A percentile compares a stretch with the other conserved stretches of the same genome.
These are phyloP conservation scores for Ammodramus savannarum DNA, from an alignment of 2,113 vertebrate genomes.

Conservation along the genomic window DNA sequence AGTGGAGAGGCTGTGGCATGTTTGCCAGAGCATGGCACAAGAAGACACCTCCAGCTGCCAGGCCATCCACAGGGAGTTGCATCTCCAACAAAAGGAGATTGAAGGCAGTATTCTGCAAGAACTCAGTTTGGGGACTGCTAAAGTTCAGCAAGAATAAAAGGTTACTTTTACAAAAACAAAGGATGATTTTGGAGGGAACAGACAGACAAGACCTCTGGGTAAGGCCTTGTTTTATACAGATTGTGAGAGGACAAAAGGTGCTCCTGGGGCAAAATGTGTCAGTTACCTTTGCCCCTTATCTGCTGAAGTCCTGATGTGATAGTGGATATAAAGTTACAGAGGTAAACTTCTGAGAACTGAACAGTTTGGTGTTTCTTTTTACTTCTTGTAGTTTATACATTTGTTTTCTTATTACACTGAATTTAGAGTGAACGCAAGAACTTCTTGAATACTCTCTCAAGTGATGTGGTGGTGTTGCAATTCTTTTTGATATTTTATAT, in stretches of 20 bases:
- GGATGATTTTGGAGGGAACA: not conserved
- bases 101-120: not conserved
- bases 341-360: not conserved
- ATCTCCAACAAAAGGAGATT: not conserved
- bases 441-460: not conserved
- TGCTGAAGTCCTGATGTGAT: not conserved
- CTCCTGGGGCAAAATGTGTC: not conserved
- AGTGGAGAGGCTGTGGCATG: not conserved
- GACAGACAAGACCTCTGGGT: not conserved
- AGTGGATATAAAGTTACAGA: not conserved
- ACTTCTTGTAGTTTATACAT: not conserved
- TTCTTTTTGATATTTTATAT: not conserved
- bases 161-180: constrained; percentile 7
- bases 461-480: not conserved
- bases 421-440: not conserved
- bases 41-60: constrained; percentile 10
- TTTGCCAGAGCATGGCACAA: constrained; percentile 10
- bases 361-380: not conserved
- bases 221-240: not conserved
- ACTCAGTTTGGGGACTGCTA: not conserved
- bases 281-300: not conserved
- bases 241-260: not conserved
- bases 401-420: not conserved
- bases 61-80: not conserved
- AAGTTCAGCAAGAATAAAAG: constrained; percentile 26